Percentiles rank a stretch among this genome's conserved stretches.
Evolutionary conservation across 2,888 invertebrate genomes (phyloP).

Genomic region (Leucoma salicis): DNA sequence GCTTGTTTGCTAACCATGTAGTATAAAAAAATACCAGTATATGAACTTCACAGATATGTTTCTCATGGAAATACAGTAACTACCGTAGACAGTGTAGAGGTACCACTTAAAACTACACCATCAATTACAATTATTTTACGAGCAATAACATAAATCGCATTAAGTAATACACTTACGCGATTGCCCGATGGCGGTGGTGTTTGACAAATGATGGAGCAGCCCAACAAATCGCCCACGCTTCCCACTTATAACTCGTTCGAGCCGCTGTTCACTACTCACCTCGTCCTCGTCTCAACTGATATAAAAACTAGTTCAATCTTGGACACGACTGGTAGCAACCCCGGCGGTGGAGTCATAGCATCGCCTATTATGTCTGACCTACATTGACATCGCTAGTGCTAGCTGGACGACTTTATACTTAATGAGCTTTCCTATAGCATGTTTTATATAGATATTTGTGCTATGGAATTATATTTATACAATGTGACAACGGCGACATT

Average conservation of each 20-base stretch:
- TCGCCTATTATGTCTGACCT: constrained; percentile 67
- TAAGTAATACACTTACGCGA: constrained; percentile 13
- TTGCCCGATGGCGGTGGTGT: neutral
- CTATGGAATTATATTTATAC: too few relatives aligned
- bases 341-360: constrained; percentile 55
- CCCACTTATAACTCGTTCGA: constrained; percentile 28
- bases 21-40: too few relatives aligned
- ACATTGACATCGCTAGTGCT: constrained; percentile 50
- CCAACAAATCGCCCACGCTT: constrained; percentile 27
- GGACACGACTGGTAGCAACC: constrained; percentile 64
- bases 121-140: too few relatives aligned
- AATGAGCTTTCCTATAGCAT: constrained; percentile 11
- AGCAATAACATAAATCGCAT: too few relatives aligned
- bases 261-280: constrained; percentile 51
- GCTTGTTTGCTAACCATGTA: too few relatives aligned
- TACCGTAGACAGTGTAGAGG: too few relatives aligned
- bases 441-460: too few relatives aligned
- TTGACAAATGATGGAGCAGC: constrained; percentile 12
- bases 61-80: too few relatives aligned
- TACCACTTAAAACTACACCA: too few relatives aligned
- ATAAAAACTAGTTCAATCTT: constrained; percentile 74
- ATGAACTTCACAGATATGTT: too few relatives aligned
- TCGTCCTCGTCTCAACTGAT: constrained; percentile 59
- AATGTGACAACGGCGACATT: too few relatives aligned
- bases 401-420: constrained; percentile 37